Conservation (phyloP, 1,140 invertebrate genomes). For the Elymnias hypermnestra region DNA sequence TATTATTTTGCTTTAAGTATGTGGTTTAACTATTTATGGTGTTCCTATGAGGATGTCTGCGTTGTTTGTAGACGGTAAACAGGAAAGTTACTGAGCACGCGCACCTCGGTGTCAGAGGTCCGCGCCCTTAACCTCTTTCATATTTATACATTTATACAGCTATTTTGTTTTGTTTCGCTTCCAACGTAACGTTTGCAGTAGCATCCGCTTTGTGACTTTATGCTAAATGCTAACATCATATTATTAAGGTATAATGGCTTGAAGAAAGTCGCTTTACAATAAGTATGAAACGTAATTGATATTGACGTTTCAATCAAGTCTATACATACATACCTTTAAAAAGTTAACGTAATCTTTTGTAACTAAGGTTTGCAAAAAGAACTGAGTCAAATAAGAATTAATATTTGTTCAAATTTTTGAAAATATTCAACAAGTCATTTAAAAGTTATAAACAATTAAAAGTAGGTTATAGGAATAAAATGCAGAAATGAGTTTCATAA, state of each 20-base stretch:
- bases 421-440: too few relatives aligned
- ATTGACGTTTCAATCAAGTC: too few relatives aligned
- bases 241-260: too few relatives aligned
- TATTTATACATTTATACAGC: slow-evolving; percentile 37
- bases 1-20: too few relatives aligned
- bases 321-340: too few relatives aligned
- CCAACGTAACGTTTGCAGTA: slow-evolving; percentile 21
- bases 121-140: slow-evolving; percentile 55
- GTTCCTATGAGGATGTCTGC: not conserved
- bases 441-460: not conserved
- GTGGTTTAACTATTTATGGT: slow-evolving; percentile 1
- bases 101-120: slow-evolving; percentile 40
- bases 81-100: slow-evolving; percentile 64
- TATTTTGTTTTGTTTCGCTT: slow-evolving; percentile 32
- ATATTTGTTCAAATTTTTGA: too few relatives aligned
- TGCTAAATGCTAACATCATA: too few relatives aligned
- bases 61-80: slow-evolving; percentile 31
- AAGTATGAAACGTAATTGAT: too few relatives aligned
- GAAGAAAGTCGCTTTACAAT: too few relatives aligned
- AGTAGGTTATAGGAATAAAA: slow-evolving; percentile 39
- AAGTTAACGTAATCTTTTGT: too few relatives aligned
- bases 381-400: too few relatives aligned
- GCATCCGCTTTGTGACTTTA: slow-evolving; percentile 1
- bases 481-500: slow-evolving; percentile 54
- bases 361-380: too few relatives aligned